Evolutionary conservation across 53 echinoderm and acorn worm genomes (phyloP).

Genomic region (Holothuria scabra): DNA sequence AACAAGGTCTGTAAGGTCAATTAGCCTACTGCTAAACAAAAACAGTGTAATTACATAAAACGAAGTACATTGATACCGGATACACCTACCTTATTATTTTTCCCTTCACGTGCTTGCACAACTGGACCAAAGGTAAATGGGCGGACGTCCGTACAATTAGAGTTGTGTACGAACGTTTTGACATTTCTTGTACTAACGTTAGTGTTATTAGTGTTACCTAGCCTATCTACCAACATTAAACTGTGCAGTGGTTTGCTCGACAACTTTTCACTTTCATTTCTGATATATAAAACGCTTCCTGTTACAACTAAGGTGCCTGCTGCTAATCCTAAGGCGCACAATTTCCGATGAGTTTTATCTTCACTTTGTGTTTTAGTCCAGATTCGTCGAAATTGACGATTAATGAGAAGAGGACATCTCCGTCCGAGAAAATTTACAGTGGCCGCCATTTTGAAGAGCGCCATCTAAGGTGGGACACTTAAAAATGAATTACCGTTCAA

Average conservation of each 20-base stretch:
- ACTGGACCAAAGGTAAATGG: slow-evolving; percentile 20
- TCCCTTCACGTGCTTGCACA: slow-evolving; percentile 25
- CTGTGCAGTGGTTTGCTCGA: neutral
- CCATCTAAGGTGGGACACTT: neutral
- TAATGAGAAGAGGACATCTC: slow-evolving; percentile 20
- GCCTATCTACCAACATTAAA: neutral
- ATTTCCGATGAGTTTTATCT: neutral
- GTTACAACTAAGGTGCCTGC: neutral
- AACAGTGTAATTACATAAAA: no score
- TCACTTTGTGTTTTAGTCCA: neutral
- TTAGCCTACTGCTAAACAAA: no score
- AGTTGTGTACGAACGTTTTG: no score
- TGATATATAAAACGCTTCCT: neutral
- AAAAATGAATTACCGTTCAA: no score
- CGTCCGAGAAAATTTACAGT: neutral
- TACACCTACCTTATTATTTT: slow-evolving; percentile 35
- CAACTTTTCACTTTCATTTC: neutral
- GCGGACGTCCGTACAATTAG: neutral
- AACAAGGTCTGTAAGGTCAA: no score
- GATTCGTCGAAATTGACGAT: neutral
- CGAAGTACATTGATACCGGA: neutral
- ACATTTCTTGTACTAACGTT: no score
- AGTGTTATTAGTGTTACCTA: no score
- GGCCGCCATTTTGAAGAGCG: slow-evolving; percentile 36
- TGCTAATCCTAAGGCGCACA: slow-evolving; percentile 1